These are phyloP conservation scores for Chironomus riparius DNA, from an alignment of 2,888 invertebrate genomes.

Conservation along the genomic window DNA sequence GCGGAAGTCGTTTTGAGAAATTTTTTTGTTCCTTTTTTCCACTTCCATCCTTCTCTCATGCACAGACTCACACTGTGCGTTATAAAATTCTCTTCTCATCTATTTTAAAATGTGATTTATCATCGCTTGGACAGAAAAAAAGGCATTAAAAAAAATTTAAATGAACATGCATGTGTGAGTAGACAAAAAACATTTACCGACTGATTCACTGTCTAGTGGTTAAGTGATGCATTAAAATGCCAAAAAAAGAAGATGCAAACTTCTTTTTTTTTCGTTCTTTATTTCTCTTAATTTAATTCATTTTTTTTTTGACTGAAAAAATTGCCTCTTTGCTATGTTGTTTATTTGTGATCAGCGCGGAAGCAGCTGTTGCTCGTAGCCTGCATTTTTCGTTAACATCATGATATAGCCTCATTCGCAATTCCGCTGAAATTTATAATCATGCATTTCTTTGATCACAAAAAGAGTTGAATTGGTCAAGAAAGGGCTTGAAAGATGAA, in stretches of 20 bases:
- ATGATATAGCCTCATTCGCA: background rate
- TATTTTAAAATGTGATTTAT: slow-evolving; percentile 22
- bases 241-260: background rate
- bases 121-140: background rate
- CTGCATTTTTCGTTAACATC: background rate
- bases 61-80: background rate
- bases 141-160: background rate
- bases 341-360: slow-evolving; percentile 10
- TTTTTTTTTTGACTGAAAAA: background rate
- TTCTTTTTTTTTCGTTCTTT: background rate
- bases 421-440: slow-evolving; percentile 18
- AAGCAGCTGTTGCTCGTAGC: slow-evolving; percentile 21
- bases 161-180: slow-evolving; percentile 2
- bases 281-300: background rate
- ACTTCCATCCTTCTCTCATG: background rate
- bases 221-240: slow-evolving; percentile 19
- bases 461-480: no score
- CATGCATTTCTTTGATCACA: background rate
- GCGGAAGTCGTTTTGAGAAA: slow-evolving; percentile 20
- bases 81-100: background rate
- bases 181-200: slow-evolving; percentile 2
- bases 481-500: no score
- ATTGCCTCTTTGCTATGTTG: background rate
- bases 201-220: slow-evolving; percentile 26
- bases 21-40: background rate